phyloP scores from a whole-genome alignment of 1,140 invertebrate genomes.

The Diorhabda sublineata region DNA sequence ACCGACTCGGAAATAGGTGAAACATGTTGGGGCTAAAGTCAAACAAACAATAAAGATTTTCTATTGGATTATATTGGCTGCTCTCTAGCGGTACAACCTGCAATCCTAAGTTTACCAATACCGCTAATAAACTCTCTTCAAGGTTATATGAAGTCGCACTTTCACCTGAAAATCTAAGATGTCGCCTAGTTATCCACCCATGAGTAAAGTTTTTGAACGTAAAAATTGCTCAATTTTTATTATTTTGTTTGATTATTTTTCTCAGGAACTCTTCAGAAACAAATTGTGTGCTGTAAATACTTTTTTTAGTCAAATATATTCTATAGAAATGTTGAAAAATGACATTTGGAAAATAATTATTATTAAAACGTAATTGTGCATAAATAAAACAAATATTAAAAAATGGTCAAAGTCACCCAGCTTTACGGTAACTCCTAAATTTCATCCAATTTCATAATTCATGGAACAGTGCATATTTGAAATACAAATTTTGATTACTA shows the following conservation, averaged over 20 bases:
- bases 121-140: too few relatives aligned
- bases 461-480: too few relatives aligned
- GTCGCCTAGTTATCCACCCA: background rate
- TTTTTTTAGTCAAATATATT: background rate
- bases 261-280: background rate
- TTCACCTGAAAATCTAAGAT: too few relatives aligned
- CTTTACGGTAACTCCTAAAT: background rate
- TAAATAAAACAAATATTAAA: slow-evolving; percentile 1
- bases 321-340: background rate
- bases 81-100: too few relatives aligned
- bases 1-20: too few relatives aligned
- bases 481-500: too few relatives aligned
- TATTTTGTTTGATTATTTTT: background rate
- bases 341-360: background rate
- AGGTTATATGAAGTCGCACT: too few relatives aligned
- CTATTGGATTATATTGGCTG: too few relatives aligned
- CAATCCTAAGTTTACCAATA: too few relatives aligned
- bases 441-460: background rate
- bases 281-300: background rate
- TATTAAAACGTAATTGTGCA: background rate
- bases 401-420: background rate
- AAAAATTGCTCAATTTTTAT: background rate
- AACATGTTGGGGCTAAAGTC: too few relatives aligned
- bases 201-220: background rate
- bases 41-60: too few relatives aligned